Evolutionary conservation across 2,113 vertebrate species (phyloP).

Genomic region (Planiliza haematocheilus): DNA sequence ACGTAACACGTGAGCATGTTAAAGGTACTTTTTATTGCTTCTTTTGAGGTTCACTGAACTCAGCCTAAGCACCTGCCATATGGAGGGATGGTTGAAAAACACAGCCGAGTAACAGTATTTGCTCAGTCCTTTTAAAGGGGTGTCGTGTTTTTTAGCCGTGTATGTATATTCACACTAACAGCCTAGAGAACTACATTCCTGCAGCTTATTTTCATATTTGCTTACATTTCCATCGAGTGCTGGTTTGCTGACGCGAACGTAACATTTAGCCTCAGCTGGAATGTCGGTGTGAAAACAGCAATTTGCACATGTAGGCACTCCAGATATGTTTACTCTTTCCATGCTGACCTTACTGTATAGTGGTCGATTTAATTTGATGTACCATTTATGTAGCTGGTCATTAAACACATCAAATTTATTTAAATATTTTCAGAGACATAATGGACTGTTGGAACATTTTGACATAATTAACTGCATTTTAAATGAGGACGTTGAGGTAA

Average conservation of each 20-base stretch:
- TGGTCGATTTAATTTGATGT: constrained; percentile 40
- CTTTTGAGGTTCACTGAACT: constrained; percentile 69
- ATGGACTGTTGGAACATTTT: constrained; percentile 21
- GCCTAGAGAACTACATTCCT: constrained; percentile 25
- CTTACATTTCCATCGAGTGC: constrained; percentile 42
- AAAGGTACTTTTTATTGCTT: constrained; percentile 56
- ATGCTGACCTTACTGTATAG: constrained; percentile 34
- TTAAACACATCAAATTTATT: constrained; percentile 24
- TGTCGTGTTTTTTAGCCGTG: constrained; percentile 18
- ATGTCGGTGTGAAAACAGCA: constrained; percentile 36
- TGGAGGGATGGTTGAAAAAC: constrained; percentile 53
- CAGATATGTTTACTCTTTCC: constrained; percentile 14
- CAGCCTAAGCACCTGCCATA: constrained; percentile 70
- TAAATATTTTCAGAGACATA: constrained; percentile 16
- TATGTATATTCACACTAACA: constrained; percentile 39
- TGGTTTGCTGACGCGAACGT: constrained; percentile 46
- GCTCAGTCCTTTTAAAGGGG: constrained; percentile 42
- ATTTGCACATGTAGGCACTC: constrained; percentile 33
- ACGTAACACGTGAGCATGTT: constrained; percentile 53
- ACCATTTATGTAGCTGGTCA: constrained; percentile 24
- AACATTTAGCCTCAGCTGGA: constrained; percentile 12
- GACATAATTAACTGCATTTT: background rate
- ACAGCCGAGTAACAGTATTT: constrained; percentile 63
- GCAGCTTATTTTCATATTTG: constrained; percentile 32
- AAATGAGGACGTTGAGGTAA: background rate